Percentiles rank a stretch among this genome's conserved stretches.
phyloP scores from a whole-genome alignment of 2,888 invertebrate species.

The Podabrus alpinus region DNA sequence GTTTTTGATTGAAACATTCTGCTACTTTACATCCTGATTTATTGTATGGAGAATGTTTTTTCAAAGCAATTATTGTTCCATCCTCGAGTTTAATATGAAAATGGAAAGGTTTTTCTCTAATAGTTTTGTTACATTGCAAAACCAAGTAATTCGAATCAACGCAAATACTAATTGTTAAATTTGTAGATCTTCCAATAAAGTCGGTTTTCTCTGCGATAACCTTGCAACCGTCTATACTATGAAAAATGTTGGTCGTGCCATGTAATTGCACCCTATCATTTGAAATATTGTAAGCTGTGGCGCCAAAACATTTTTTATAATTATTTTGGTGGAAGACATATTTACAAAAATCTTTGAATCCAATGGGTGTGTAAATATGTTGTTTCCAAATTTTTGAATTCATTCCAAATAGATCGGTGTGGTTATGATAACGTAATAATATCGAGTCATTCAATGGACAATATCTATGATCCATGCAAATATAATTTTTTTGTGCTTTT shows the following conservation, averaged over 20 bases:
- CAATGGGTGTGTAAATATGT: background rate
- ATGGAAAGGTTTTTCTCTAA: background rate
- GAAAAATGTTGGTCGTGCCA: slow-evolving; percentile 11
- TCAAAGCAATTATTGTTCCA: background rate
- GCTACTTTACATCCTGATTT: background rate
- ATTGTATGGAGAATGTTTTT: background rate
- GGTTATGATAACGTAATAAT: slow-evolving; percentile 11
- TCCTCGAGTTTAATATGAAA: background rate
- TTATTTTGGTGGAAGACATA: slow-evolving; percentile 7
- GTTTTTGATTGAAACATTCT: background rate
- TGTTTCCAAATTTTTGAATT: slow-evolving; percentile 3
- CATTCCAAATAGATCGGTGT: slow-evolving; percentile 5
- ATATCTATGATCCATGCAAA: slow-evolving; percentile 6
- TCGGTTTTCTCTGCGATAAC: slow-evolving; percentile 5
- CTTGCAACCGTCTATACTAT: slow-evolving; percentile 8
- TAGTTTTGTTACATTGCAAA: background rate
- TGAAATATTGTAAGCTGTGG: slow-evolving; percentile 7
- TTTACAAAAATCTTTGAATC: slow-evolving; percentile 12
- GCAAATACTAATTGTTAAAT: slow-evolving; percentile 2
- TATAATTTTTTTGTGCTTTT: background rate
- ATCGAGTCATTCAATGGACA: background rate
- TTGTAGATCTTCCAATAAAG: background rate
- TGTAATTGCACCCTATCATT: slow-evolving; percentile 1
- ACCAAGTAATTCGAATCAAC: background rate
- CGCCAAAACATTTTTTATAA: background rate